Evolutionary conservation across 2,888 invertebrate genomes (phyloP).

Genomic region (Hartigia nigra): DNA sequence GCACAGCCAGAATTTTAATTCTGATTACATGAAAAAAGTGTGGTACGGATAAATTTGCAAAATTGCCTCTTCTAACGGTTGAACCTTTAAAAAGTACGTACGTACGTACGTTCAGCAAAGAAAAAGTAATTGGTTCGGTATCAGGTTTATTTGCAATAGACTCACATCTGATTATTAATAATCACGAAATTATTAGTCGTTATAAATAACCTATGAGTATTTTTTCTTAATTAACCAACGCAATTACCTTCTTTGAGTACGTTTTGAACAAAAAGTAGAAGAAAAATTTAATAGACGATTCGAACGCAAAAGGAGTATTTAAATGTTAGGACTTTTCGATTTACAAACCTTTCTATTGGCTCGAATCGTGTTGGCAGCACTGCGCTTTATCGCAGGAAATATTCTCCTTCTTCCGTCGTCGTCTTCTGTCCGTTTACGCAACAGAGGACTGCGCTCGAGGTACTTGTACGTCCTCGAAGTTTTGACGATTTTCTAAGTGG

Average conservation of each 20-base stretch:
- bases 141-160: background rate
- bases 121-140: no score
- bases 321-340: background rate
- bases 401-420: background rate
- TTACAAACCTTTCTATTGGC: background rate
- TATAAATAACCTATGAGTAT: background rate
- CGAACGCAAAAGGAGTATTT: background rate
- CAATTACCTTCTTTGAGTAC: background rate
- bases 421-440: constrained; percentile 7
- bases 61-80: no score
- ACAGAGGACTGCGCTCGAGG: background rate
- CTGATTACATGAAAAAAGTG: no score
- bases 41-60: no score
- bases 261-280: background rate
- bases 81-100: no score
- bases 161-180: background rate
- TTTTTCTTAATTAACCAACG: background rate
- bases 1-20: background rate
- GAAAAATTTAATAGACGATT: background rate
- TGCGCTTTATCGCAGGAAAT: background rate
- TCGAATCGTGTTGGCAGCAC: background rate
- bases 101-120: no score
- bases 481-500: background rate
- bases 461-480: background rate
- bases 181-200: background rate